Base-by-base conservation (phyloP, 23 tunicate species). In the Trididemnum miniatum region DNA sequence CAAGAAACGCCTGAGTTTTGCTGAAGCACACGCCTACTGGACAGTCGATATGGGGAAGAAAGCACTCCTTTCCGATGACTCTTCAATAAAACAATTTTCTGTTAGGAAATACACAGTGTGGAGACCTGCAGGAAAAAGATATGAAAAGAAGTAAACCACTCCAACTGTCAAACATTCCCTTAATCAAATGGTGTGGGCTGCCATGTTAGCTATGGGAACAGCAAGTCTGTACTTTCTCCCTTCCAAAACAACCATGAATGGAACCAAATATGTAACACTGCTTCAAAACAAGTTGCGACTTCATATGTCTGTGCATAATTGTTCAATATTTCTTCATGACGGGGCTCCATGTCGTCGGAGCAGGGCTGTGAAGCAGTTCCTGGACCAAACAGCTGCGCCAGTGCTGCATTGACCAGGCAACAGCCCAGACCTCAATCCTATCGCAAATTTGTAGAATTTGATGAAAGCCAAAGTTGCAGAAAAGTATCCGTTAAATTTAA, bases 281-380 rank as follows among this genome's bases (percentile, higher is more conserved):
- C 24, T 73, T 9, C 26, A 38, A 30, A 73, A 30, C 57, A 39
- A 73, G 79, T 31, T 37, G 20, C 29, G 38, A 24, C 79, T 73
- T 39, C 31, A 73, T 31, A 73, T 73, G 79, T 9, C 31, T 9
- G 79, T 37, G 29, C 57, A 73, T 39, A 73, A 73, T 30, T 37
- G 79, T 59, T 12, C 12, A 30, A 40, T 73, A 9, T 73, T 38
- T 40, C 36, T 73, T 57, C 79, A 37, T n/a, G 59, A 73, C 22
- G 31, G 79, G 20, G 79, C 79, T 73, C 79, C 79, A 20, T 73
- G 59, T 73, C 57, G 38, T 73, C 79, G 59, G 24, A 73, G 79
- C 59, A 73, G 5, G 59, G 30, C 24, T 25, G 79, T 73, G 59
- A 73, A 39, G 30, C 24, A 73, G 24, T 73, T 38, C 59, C 30